Conservation (phyloP, 1,140 invertebrate genomes). For the Scaptodrosophila lebanonensis region DNA sequence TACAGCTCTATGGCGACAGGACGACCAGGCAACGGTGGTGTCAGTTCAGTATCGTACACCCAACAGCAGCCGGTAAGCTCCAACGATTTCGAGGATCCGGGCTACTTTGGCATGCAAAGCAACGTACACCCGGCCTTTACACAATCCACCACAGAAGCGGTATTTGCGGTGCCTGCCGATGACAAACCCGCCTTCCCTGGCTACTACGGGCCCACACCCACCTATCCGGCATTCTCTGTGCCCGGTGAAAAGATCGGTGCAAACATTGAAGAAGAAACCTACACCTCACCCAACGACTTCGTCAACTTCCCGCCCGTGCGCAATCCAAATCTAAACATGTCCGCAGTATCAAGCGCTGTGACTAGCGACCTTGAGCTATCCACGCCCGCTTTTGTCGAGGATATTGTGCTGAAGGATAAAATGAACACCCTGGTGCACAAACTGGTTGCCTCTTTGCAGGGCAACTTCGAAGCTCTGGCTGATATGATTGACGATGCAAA, state of each 20-base stretch:
- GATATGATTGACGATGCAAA: slow-evolving; percentile 82
- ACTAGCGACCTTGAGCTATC: slow-evolving; percentile 82
- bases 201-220: slow-evolving; percentile 71
- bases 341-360: slow-evolving; percentile 80
- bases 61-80: slow-evolving; percentile 36
- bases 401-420: slow-evolving; percentile 86
- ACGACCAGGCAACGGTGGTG: slow-evolving; percentile 39
- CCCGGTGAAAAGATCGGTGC: slow-evolving; percentile 63
- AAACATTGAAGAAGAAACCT: slow-evolving; percentile 77
- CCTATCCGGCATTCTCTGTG: slow-evolving; percentile 67
- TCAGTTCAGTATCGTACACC: slow-evolving; percentile 26
- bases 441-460: slow-evolving; percentile 88
- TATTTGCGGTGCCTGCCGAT: slow-evolving; percentile 54
- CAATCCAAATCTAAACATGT: slow-evolving; percentile 87
- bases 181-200: slow-evolving; percentile 71
- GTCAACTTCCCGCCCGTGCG: slow-evolving; percentile 90
- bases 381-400: slow-evolving; percentile 85
- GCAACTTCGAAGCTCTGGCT: slow-evolving; percentile 87
- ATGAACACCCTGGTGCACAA: slow-evolving; percentile 89
- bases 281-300: slow-evolving; percentile 83
- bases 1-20: slow-evolving; percentile 77
- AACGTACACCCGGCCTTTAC: slow-evolving; percentile 46
- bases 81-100: slow-evolving; percentile 75
- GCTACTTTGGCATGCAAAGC: slow-evolving; percentile 65
- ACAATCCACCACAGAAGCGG: slow-evolving; percentile 54